Evolutionary conservation across 2,888 invertebrate species (phyloP), one percentile per base, ranked within the genome.

Genomic region (Drosophila ezoana): DNA sequence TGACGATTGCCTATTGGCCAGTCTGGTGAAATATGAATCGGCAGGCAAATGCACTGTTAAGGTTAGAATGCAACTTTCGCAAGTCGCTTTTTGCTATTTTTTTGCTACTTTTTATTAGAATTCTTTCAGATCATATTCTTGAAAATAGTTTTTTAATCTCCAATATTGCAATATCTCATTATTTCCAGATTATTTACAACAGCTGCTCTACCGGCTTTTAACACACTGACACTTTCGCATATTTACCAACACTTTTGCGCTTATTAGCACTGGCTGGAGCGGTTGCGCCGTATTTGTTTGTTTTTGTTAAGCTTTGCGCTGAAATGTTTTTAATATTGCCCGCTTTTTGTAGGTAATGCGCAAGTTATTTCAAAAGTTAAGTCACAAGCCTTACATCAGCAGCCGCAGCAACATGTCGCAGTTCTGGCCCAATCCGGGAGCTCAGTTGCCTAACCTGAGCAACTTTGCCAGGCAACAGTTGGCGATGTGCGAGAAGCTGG

Each of bases 391-490:
- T 0, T 0, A 4, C 4, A 18, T 18, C 3, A 20, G n/a, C 11
- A 20, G 18, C 10, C 28, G 28, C 28, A 35, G 11, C 10, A 20
- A 9, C 2, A 56, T 57, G 57, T 23, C 14, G 4, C 6, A 38
- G 0, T 6, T 11, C 2, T 47, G 45, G 56, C n/a, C 14, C 0
- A 28, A 20, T 5, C 9, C 61, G 16, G 6, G 3, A 0, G n/a
- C 18, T 9, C 62, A 4, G 6, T 16, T 11, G 13, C 32, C 14
- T 1, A 3, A 1, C 1, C 13, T 48, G 4, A 63, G 59, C 0
- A 75, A 81, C 3, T 90, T 89, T 66, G 85, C 75, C 0, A 68
- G 49, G 11, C 56, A 79, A 49, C 61, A 89, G 11, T 45, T 92
- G 32, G 28, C 69, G 13, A 51, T 81, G 54, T 90, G 87, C 68